phyloP scores from a whole-genome alignment of 2,797 vertebrate species.

The Cyclopterus lumpus region DNA sequence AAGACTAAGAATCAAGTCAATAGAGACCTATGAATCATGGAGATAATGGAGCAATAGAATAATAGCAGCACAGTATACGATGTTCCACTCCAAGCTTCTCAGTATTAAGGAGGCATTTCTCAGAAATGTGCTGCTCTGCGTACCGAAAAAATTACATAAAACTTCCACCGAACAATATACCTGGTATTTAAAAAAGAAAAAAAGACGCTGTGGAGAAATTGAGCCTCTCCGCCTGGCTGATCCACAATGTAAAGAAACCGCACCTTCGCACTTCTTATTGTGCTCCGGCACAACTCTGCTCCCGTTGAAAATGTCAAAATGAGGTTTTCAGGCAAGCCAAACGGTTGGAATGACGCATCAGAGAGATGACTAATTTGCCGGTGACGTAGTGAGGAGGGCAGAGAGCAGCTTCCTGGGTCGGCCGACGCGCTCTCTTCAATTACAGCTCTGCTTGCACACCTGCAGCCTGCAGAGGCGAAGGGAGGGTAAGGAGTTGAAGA shows the following conservation, averaged over 20 bases:
- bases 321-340: constrained; percentile 1
- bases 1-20: neutral
- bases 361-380: constrained; percentile 16
- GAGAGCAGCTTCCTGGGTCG: constrained; percentile 39
- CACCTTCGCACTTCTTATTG: neutral
- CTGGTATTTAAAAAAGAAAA: neutral
- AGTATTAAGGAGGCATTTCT: neutral
- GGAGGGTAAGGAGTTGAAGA: neutral
- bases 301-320: constrained; percentile 1
- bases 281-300: neutral
- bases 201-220: neutral
- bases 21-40: constrained; percentile 8
- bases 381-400: constrained; percentile 22
- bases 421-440: constrained; percentile 20
- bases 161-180: neutral
- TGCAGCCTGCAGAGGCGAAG: constrained; percentile 15
- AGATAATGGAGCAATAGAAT: neutral
- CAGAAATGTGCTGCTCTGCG: neutral
- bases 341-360: constrained; percentile 7
- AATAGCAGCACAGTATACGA: neutral
- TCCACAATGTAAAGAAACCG: neutral
- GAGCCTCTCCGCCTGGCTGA: neutral
- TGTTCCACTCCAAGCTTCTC: neutral
- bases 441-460: constrained; percentile 40
- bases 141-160: neutral